Percentiles rank a stretch among this genome's conserved stretches.
Conservation (phyloP, 2,113 vertebrate species). For the Hyaena hyaena region DNA sequence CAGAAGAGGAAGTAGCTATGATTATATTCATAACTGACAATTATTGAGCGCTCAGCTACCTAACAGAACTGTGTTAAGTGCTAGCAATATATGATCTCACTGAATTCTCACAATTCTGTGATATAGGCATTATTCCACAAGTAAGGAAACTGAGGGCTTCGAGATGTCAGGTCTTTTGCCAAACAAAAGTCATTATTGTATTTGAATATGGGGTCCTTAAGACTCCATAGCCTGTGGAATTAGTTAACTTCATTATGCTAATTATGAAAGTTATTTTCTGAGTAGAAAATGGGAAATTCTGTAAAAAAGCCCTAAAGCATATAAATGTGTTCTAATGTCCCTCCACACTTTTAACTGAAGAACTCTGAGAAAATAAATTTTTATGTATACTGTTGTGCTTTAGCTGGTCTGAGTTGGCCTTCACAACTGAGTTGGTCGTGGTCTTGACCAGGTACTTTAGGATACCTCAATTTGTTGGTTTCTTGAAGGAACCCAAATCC, state of each 20-base stretch:
- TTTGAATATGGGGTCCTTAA: not conserved
- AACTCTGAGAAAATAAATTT: not conserved
- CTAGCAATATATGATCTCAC: not conserved
- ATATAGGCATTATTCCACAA: not conserved
- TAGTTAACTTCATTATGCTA: not conserved
- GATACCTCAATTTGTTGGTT: not conserved
- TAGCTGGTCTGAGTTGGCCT: not conserved
- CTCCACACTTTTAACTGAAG: not conserved
- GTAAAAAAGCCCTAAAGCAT: not conserved
- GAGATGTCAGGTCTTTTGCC: not conserved
- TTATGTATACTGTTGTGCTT: not conserved
- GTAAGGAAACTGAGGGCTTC: not conserved
- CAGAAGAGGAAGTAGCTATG: not conserved
- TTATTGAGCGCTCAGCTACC: not conserved
- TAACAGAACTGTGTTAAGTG: not conserved
- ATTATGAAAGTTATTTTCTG: not conserved
- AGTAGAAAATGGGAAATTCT: slow-evolving; percentile 8
- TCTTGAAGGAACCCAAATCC: not conserved
- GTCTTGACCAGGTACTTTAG: not conserved
- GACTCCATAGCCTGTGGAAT: not conserved
- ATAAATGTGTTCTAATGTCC: not conserved
- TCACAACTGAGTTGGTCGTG: not conserved
- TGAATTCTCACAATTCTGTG: not conserved
- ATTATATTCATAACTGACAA: not conserved
- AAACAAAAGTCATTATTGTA: not conserved